Conservation (phyloP, 2,113 vertebrate genomes). For the Perca fluviatilis region DNA sequence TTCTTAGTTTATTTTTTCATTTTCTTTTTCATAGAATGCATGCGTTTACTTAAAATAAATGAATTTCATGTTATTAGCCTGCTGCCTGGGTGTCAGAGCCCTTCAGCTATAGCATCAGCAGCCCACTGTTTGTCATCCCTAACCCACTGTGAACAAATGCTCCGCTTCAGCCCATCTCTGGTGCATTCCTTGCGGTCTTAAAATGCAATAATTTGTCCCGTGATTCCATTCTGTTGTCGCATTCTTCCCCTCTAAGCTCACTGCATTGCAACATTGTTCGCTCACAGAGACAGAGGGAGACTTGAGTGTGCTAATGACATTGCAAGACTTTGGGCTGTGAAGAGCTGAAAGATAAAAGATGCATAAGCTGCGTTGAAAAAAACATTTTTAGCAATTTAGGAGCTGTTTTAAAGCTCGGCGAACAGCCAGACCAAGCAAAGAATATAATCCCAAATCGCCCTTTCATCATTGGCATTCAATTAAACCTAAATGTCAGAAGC, state of each 20-base stretch:
- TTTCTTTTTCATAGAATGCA: slow-evolving; percentile 26
- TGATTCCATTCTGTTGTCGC: slow-evolving; percentile 59
- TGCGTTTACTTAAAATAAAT: slow-evolving; percentile 6
- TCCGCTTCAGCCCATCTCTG: slow-evolving; percentile 45
- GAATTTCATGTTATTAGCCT: background rate
- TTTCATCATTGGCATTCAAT: slow-evolving; percentile 30
- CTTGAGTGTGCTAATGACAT: slow-evolving; percentile 1
- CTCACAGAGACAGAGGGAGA: slow-evolving; percentile 6
- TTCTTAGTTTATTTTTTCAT: slow-evolving; percentile 18
- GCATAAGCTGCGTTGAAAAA: background rate
- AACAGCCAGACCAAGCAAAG: background rate
- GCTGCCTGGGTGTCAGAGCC: background rate
- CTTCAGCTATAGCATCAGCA: background rate
- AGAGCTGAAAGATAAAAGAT: slow-evolving; percentile 12
- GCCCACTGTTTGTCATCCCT: slow-evolving; percentile 52
- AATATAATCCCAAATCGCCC: background rate
- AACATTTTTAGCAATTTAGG: background rate
- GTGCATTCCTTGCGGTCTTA: slow-evolving; percentile 57
- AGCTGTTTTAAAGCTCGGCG: slow-evolving; percentile 9
- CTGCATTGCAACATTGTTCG: slow-evolving; percentile 56
- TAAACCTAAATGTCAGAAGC: slow-evolving; percentile 56
- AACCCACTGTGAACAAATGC: slow-evolving; percentile 54
- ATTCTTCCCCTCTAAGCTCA: slow-evolving; percentile 71
- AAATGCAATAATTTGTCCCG: slow-evolving; percentile 47
- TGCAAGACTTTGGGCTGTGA: slow-evolving; percentile 3